Percentiles rank a stretch among this genome's conserved stretches.
Evolutionary conservation across 1,140 invertebrate genomes (phyloP).

Genomic region (Drosophila ercepeae): DNA sequence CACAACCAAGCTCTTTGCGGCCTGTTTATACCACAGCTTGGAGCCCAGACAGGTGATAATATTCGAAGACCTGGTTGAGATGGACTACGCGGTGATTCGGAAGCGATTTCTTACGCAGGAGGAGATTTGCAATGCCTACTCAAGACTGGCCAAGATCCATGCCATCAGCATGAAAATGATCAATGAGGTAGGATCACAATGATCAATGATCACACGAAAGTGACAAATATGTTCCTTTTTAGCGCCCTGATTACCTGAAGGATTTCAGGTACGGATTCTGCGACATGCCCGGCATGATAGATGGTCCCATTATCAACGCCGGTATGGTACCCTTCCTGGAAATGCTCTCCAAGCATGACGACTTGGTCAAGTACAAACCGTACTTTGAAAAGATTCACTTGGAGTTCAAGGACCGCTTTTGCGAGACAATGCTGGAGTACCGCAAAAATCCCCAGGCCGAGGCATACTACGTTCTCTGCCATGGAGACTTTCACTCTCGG

Average conservation of each 20-base stretch:
- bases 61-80: slow-evolving; percentile 58
- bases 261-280: slow-evolving; percentile 26
- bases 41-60: slow-evolving; percentile 47
- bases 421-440: slow-evolving; percentile 32
- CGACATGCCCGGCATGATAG: slow-evolving; percentile 11
- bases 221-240: background rate
- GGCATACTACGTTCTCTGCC: slow-evolving; percentile 50
- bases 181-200: slow-evolving; percentile 26
- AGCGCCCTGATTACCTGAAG: slow-evolving; percentile 39
- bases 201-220: background rate
- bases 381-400: slow-evolving; percentile 32
- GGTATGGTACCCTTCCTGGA: slow-evolving; percentile 35
- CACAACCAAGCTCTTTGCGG: slow-evolving; percentile 22
- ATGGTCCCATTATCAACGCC: slow-evolving; percentile 26
- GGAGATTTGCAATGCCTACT: slow-evolving; percentile 40
- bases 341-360: slow-evolving; percentile 31
- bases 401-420: slow-evolving; percentile 3
- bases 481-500: slow-evolving; percentile 60
- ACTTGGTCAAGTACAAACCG: slow-evolving; percentile 48
- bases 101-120: slow-evolving; percentile 23
- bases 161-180: slow-evolving; percentile 51
- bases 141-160: slow-evolving; percentile 61
- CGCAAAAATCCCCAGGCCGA: slow-evolving; percentile 19
- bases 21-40: slow-evolving; percentile 50
- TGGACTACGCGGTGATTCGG: slow-evolving; percentile 52